Percentiles rank a stretch among this genome's conserved stretches.
Evolutionary conservation across 2,113 vertebrate genomes (phyloP).

Genomic region (Petaurus breviceps): DNA sequence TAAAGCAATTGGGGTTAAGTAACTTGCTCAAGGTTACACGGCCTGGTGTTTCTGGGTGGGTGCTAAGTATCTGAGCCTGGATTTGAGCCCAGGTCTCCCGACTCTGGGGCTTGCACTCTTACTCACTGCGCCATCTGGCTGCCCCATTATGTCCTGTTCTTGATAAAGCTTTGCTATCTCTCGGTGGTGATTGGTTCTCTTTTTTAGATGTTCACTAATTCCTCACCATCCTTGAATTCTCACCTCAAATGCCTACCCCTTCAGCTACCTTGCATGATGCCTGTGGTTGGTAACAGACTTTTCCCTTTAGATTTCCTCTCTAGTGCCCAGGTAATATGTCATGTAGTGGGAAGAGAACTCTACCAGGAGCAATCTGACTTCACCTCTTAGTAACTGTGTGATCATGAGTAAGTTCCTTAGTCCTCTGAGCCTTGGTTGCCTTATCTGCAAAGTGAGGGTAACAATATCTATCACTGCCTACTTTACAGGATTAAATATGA

Average conservation of each 20-base stretch:
- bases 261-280: not conserved
- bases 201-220: not conserved
- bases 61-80: too few relatives aligned
- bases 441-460: not conserved
- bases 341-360: not conserved
- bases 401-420: constrained; percentile 11
- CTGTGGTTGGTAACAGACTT: not conserved
- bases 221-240: not conserved
- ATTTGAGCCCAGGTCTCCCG: too few relatives aligned
- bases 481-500: not conserved
- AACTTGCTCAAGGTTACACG: too few relatives aligned
- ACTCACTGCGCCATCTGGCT: too few relatives aligned
- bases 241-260: not conserved
- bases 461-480: not conserved
- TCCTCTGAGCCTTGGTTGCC: not conserved
- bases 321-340: not conserved
- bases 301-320: not conserved
- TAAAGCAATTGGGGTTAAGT: too few relatives aligned
- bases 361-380: not conserved
- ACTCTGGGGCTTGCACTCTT: too few relatives aligned
- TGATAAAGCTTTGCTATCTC: not conserved
- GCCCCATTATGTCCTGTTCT: not conserved
- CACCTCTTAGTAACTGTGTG: not conserved
- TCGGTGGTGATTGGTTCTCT: not conserved
- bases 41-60: too few relatives aligned